These are phyloP conservation scores for Protobothrops mucrosquamatus DNA, from an alignment of 2,113 vertebrate species.

Conservation along the genomic window DNA sequence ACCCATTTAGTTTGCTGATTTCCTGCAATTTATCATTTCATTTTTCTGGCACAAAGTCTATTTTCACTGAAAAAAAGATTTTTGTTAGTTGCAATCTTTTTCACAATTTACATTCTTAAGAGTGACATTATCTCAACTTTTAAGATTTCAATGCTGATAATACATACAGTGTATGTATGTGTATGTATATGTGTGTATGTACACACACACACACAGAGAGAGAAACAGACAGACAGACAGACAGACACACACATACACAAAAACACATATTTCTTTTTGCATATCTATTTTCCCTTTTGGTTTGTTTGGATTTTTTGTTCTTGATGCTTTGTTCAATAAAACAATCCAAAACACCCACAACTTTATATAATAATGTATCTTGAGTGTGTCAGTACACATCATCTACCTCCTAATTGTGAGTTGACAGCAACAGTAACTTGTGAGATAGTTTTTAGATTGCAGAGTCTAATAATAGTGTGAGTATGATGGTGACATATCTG, in stretches of 20 bases:
- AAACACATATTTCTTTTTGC: neutral
- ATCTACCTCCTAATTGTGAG: neutral
- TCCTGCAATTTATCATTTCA: conserved; percentile 4
- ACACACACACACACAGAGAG: too few relatives aligned
- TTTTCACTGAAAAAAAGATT: conserved; percentile 6
- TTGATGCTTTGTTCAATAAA: neutral
- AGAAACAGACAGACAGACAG: too few relatives aligned
- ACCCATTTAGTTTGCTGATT: conserved; percentile 3
- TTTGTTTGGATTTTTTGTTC: neutral
- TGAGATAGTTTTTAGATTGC: neutral
- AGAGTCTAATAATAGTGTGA: neutral
- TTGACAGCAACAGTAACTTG: neutral
- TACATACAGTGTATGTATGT: neutral
- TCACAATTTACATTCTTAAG: neutral
- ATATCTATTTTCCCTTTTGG: neutral
- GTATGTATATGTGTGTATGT: too few relatives aligned
- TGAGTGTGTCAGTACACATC: neutral
- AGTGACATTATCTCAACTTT: neutral
- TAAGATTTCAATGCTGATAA: neutral
- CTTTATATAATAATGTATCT: neutral
- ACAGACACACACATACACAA: too few relatives aligned
- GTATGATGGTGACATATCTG: neutral
- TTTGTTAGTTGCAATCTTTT: neutral
- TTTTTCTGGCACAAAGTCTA: neutral
- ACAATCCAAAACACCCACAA: neutral